These are phyloP conservation scores for Ptilonorhynchus violaceus DNA, from an alignment of 2,113 vertebrate genomes.

Conservation along the genomic window DNA sequence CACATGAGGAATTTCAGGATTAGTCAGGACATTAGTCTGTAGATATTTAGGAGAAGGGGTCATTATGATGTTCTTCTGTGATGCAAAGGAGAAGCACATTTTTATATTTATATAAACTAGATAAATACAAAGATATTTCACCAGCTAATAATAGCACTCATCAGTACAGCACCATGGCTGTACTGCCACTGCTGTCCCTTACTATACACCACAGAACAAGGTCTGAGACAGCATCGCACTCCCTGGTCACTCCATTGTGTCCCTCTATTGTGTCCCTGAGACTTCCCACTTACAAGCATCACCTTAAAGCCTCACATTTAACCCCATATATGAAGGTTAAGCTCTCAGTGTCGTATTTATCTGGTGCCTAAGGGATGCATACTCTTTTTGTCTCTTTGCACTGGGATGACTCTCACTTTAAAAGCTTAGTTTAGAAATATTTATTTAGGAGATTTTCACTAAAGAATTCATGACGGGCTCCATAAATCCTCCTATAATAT, in stretches of 20 bases:
- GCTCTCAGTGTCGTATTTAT: neutral
- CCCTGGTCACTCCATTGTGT: neutral
- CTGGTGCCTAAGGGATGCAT: neutral
- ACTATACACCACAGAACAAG: neutral
- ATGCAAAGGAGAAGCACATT: neutral
- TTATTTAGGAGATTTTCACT: neutral
- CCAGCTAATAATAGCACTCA: neutral
- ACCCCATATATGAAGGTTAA: neutral
- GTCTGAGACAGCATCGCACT: neutral
- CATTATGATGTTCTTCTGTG: neutral
- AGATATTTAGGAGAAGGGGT: neutral
- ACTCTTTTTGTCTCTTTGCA: neutral
- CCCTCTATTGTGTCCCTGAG: neutral
- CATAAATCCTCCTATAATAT: neutral
- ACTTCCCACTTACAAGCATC: neutral
- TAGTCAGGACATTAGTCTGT: neutral
- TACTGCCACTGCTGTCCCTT: neutral
- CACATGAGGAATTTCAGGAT: neutral
- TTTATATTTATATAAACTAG: neutral
- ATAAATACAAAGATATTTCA: neutral
- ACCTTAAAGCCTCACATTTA: neutral
- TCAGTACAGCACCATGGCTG: neutral
- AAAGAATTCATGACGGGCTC: neutral
- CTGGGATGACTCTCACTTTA: neutral
- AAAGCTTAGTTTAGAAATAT: neutral